Percentiles rank a stretch among this genome's conserved stretches.
These are phyloP conservation scores for Matsumurasca onukii DNA, from an alignment of 1,140 invertebrate species.

Conservation along the genomic window DNA sequence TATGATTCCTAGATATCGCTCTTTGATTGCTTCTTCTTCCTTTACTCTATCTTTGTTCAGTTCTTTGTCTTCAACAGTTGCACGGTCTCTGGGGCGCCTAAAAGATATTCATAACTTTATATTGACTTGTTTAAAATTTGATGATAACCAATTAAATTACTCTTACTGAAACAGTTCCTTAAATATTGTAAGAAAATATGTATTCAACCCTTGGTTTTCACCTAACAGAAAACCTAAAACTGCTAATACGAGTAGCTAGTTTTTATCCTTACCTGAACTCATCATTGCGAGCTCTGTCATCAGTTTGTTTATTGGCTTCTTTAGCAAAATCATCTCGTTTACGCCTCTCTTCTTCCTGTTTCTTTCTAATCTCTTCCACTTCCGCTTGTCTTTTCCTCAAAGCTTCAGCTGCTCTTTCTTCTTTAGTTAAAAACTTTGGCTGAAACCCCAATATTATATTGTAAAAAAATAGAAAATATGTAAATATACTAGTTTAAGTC, in stretches of 20 bases:
- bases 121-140: neutral
- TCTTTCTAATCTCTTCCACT: conserved; percentile 66
- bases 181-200: too few relatives aligned
- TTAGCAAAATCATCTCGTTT: conserved; percentile 59
- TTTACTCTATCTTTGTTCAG: conserved; percentile 81
- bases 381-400: conserved; percentile 86
- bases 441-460: conserved; percentile 47
- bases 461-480: too few relatives aligned
- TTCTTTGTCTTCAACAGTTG: conserved; percentile 58
- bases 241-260: too few relatives aligned
- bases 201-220: too few relatives aligned
- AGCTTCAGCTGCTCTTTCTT: conserved; percentile 88
- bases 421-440: conserved; percentile 96
- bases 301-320: conserved; percentile 50
- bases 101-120: neutral
- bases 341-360: conserved; percentile 70
- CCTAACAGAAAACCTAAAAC: too few relatives aligned
- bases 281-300: conserved; percentile 39
- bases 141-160: too few relatives aligned
- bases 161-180: too few relatives aligned
- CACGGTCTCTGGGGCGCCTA: conserved; percentile 42
- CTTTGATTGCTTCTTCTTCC: conserved; percentile 90
- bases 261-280: conserved; percentile 40
- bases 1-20: conserved; percentile 90
- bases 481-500: too few relatives aligned